Conservation (phyloP, 2,888 invertebrate genomes). For the Campopleginae sp. region DNA sequence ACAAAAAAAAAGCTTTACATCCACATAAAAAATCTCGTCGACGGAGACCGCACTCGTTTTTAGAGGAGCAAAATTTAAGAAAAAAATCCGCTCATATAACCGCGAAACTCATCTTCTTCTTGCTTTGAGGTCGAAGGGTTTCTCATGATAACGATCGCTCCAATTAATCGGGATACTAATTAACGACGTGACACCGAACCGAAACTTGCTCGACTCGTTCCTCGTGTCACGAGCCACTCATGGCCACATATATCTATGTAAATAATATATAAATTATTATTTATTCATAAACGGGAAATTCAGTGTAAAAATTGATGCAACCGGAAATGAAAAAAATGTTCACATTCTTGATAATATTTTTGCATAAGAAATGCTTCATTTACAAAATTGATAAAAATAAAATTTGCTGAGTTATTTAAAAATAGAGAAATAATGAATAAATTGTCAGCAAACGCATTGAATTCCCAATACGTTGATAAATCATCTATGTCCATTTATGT, state of each 20-base stretch:
- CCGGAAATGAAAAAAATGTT: background rate
- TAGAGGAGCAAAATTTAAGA: conserved; percentile 1
- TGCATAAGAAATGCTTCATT: background rate
- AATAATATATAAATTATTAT: conserved; percentile 3
- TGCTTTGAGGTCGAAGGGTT: conserved; percentile 1
- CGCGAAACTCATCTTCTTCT: conserved; percentile 28
- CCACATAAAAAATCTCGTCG: conserved; percentile 10
- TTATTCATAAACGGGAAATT: conserved; percentile 2
- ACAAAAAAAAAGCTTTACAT: conserved; percentile 24
- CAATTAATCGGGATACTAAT: conserved; percentile 68
- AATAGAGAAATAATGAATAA: too few relatives aligned
- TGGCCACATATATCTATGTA: background rate
- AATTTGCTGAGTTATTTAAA: too few relatives aligned
- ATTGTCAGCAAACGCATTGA: background rate
- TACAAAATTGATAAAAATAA: too few relatives aligned
- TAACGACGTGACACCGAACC: conserved; percentile 50
- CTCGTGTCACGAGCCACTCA: conserved; percentile 23
- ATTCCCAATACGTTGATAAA: conserved; percentile 7
- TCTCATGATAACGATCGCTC: conserved; percentile 65
- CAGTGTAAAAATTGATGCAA: background rate
- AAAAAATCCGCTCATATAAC: conserved; percentile 21
- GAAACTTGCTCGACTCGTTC: conserved; percentile 31
- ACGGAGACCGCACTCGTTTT: background rate
- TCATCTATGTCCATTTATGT: background rate
- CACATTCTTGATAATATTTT: background rate